Evolutionary conservation across 2,797 vertebrate species (phyloP).

Genomic region (Pseudochromis fuscus): DNA sequence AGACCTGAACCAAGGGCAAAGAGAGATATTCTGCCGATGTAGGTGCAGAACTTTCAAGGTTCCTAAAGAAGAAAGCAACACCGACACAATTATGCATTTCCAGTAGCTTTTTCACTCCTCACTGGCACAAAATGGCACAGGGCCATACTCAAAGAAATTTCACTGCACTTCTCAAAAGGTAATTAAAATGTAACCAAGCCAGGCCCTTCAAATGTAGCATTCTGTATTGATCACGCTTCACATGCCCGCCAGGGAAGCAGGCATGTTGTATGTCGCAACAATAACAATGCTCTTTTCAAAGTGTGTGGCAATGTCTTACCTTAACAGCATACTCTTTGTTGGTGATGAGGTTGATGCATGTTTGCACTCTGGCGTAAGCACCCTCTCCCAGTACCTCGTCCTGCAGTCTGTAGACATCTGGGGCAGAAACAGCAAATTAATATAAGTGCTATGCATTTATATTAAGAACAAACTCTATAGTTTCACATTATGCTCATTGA

Average conservation of each 20-base stretch:
- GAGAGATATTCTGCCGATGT: background rate
- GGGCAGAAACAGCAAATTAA: slow-evolving; percentile 6
- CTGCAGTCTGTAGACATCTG: slow-evolving; percentile 97
- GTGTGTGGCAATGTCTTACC: slow-evolving; percentile 76
- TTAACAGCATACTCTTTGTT: slow-evolving; percentile 99
- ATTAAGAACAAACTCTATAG: background rate
- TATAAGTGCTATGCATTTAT: background rate
- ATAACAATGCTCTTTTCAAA: slow-evolving; percentile 18
- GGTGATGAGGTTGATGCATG: slow-evolving; percentile 96
- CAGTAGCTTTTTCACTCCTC: background rate
- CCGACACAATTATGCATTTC: slow-evolving; percentile 15
- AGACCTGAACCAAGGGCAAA: slow-evolving; percentile 1
- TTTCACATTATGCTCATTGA: background rate
- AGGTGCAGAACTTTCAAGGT: slow-evolving; percentile 4
- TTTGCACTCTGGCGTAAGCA: slow-evolving; percentile 95
- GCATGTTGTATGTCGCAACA: background rate
- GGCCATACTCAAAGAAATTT: slow-evolving; percentile 6
- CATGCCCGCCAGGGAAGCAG: slow-evolving; percentile 20
- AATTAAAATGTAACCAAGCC: background rate
- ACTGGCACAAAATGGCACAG: background rate
- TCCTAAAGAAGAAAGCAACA: slow-evolving; percentile 23
- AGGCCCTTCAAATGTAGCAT: slow-evolving; percentile 31
- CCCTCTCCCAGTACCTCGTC: slow-evolving; percentile 96
- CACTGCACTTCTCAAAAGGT: background rate
- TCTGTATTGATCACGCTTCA: slow-evolving; percentile 11